These are phyloP conservation scores for Sparidentex hasta DNA, from an alignment of 2,797 vertebrate species.

Conservation along the genomic window DNA sequence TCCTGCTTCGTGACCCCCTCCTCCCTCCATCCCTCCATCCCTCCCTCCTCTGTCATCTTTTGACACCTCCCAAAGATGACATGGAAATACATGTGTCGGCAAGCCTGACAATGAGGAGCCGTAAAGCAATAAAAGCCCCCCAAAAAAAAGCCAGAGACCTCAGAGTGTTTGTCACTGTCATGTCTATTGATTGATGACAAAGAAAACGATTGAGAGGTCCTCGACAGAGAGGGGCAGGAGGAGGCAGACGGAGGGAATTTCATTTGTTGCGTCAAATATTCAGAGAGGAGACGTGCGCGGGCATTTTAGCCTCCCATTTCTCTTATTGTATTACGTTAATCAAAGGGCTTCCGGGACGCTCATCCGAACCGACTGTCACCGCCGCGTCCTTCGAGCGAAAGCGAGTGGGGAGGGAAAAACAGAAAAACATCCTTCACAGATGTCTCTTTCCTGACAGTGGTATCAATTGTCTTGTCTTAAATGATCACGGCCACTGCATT, in stretches of 20 bases:
- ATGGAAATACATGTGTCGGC: constrained; percentile 77
- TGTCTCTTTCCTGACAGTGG: constrained; percentile 85
- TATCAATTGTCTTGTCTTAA: constrained; percentile 90
- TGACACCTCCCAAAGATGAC: constrained; percentile 76
- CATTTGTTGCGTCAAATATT: constrained; percentile 92
- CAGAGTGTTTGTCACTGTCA: constrained; percentile 77
- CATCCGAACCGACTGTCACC: constrained; percentile 87
- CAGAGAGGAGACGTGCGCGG: constrained; percentile 89
- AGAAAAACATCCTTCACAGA: constrained; percentile 49
- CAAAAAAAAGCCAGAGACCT: constrained; percentile 56
- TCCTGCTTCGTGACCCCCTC: constrained; percentile 48
- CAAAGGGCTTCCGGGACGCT: constrained; percentile 90
- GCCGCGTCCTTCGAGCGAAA: constrained; percentile 82
- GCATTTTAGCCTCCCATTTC: constrained; percentile 90
- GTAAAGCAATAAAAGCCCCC: constrained; percentile 61
- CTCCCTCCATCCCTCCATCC: not conserved
- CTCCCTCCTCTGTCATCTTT: constrained; percentile 69
- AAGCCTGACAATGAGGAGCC: constrained; percentile 82
- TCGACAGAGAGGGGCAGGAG: constrained; percentile 58
- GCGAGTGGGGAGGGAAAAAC: constrained; percentile 1
- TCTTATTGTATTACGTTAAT: constrained; percentile 95
- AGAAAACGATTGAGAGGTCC: constrained; percentile 71
- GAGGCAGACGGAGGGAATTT: constrained; percentile 72
- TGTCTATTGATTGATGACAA: constrained; percentile 77
- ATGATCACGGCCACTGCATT: constrained; percentile 89